Conservation (phyloP, 2,113 vertebrate species). For the Gyps fulvus region DNA sequence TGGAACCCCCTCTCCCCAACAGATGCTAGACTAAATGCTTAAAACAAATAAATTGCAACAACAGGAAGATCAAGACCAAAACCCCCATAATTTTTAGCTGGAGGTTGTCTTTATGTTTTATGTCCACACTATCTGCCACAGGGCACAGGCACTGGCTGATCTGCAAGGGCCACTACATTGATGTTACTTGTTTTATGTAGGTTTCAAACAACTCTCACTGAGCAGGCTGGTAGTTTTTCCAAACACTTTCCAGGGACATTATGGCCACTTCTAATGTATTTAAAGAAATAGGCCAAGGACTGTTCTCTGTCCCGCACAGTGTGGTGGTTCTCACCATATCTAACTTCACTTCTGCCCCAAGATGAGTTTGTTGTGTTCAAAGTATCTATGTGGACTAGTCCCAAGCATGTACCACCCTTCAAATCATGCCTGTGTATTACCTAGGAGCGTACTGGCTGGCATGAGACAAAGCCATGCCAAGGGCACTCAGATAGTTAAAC, state of each 20-base stretch:
- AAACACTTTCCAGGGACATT: neutral
- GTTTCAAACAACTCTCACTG: neutral
- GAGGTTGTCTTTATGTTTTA: neutral
- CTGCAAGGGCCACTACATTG: neutral
- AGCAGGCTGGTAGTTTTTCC: neutral
- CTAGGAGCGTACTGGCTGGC: neutral
- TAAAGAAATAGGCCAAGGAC: neutral
- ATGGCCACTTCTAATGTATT: neutral
- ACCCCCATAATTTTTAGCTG: neutral
- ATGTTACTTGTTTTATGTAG: neutral
- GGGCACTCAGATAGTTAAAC: neutral
- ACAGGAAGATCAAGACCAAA: neutral
- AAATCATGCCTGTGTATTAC: neutral
- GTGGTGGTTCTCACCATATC: neutral
- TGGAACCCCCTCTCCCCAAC: neutral
- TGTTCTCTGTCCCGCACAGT: neutral
- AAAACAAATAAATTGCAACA: neutral
- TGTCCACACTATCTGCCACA: neutral
- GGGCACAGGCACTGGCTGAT: neutral
- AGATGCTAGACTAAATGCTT: neutral
- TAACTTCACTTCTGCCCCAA: neutral
- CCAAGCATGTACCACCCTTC: neutral
- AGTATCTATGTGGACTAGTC: neutral
- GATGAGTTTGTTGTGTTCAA: neutral
- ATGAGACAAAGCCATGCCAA: neutral